Conservation (phyloP, 2,888 invertebrate genomes). For the Diachrysia chrysitis region DNA sequence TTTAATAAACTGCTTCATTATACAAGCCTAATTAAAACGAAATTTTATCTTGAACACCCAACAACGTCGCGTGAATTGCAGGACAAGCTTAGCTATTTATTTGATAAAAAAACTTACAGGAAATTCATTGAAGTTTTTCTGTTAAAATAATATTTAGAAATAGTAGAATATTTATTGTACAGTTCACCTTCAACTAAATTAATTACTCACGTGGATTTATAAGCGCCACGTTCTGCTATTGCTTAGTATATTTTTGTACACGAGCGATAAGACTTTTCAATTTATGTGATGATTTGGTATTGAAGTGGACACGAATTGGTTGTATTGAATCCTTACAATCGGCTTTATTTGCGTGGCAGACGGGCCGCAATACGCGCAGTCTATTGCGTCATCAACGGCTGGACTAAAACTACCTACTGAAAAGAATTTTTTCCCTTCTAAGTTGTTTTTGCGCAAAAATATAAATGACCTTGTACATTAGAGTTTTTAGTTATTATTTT, state of each 20-base stretch:
- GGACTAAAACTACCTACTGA: conserved; percentile 16
- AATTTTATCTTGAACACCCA: conserved; percentile 27
- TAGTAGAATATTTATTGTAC: neutral
- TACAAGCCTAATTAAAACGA: conserved; percentile 40
- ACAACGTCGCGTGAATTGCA: neutral
- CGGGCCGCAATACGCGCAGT: conserved; percentile 25
- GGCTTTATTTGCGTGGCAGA: conserved; percentile 16
- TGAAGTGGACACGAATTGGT: conserved; percentile 15
- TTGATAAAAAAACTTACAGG: neutral
- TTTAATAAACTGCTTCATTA: conserved; percentile 4
- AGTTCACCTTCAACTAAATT: conserved; percentile 43
- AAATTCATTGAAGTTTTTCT: neutral
- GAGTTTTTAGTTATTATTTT: conserved; percentile 19
- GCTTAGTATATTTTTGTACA: conserved; percentile 24
- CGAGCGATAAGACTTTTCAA: conserved; percentile 26
- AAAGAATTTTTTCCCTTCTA: conserved; percentile 24
- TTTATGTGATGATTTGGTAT: conserved; percentile 10
- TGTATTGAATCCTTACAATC: conserved; percentile 42
- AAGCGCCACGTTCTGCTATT: conserved; percentile 9
- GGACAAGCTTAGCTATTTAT: neutral
- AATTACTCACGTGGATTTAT: conserved; percentile 26
- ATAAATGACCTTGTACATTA: conserved; percentile 36
- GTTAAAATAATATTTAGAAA: conserved; percentile 4
- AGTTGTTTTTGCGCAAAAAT: conserved; percentile 36
- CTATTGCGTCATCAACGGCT: conserved; percentile 47